Evolutionary conservation across 2,888 invertebrate species (phyloP).

Genomic region (Caenorhabditis plicata): DNA sequence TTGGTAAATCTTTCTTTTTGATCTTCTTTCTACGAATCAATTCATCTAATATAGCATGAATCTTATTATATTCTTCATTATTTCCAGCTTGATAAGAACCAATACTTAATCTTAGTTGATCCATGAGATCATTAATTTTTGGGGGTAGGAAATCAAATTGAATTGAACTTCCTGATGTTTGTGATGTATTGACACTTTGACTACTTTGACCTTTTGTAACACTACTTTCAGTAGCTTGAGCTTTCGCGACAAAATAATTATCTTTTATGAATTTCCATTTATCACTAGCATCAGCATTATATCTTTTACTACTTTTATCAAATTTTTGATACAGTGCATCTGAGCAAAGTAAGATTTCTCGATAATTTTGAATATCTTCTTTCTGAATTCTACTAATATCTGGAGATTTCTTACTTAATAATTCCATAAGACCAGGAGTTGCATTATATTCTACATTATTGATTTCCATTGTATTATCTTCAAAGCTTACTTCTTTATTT

Average conservation of each 20-base stretch:
- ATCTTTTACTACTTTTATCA: slow-evolving; percentile 35
- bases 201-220: neutral
- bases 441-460: slow-evolving; percentile 25
- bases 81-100: slow-evolving; percentile 45
- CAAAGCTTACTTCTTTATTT: slow-evolving; percentile 37
- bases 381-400: slow-evolving; percentile 14
- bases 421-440: slow-evolving; percentile 39
- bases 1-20: slow-evolving; percentile 16
- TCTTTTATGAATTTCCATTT: slow-evolving; percentile 46
- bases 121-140: slow-evolving; percentile 27
- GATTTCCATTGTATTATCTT: slow-evolving; percentile 36
- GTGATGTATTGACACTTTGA: too few relatives aligned
- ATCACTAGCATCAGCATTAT: slow-evolving; percentile 48
- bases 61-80: slow-evolving; percentile 39
- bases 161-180: slow-evolving; percentile 9
- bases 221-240: slow-evolving; percentile 10
- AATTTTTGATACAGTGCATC: slow-evolving; percentile 42
- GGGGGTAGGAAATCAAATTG: slow-evolving; percentile 13
- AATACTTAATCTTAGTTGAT: slow-evolving; percentile 20
- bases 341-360: slow-evolving; percentile 38
- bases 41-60: slow-evolving; percentile 39
- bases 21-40: slow-evolving; percentile 11
- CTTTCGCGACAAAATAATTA: slow-evolving; percentile 31
- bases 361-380: slow-evolving; percentile 35
- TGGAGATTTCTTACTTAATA: slow-evolving; percentile 46